These are phyloP conservation scores for Diloba caeruleocephala DNA, from an alignment of 2,888 invertebrate species.

Conservation along the genomic window DNA sequence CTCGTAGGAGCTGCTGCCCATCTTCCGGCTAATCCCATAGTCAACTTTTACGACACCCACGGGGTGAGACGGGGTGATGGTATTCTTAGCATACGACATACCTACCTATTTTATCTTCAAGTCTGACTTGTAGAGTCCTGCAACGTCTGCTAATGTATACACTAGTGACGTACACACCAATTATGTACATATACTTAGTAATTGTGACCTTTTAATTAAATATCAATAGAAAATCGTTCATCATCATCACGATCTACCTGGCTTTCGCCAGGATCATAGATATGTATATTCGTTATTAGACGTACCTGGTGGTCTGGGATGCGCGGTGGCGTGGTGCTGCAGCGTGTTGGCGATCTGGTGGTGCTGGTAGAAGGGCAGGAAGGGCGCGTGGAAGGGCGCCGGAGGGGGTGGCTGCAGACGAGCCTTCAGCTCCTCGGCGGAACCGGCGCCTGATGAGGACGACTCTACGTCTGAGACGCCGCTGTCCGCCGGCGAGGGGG, in stretches of 20 bases:
- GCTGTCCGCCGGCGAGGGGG: slow-evolving; percentile 99
- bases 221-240: too few relatives aligned
- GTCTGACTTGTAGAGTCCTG: neutral
- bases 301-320: slow-evolving; percentile 83
- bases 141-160: too few relatives aligned
- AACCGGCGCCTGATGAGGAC: slow-evolving; percentile 94
- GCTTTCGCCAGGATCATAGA: neutral
- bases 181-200: neutral
- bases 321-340: slow-evolving; percentile 86
- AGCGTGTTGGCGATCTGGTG: slow-evolving; percentile 85
- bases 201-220: too few relatives aligned
- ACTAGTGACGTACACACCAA: neutral
- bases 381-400: slow-evolving; percentile 86
- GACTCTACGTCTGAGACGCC: slow-evolving; percentile 99
- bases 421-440: slow-evolving; percentile 95
- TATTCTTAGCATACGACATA: too few relatives aligned
- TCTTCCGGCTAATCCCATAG: too few relatives aligned
- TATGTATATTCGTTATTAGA: too few relatives aligned
- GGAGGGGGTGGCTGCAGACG: slow-evolving; percentile 93
- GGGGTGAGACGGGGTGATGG: too few relatives aligned
- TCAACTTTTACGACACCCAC: too few relatives aligned
- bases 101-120: neutral
- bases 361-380: slow-evolving; percentile 92
- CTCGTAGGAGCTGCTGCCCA: too few relatives aligned
- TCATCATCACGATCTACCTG: neutral